Evolutionary conservation across 2,113 vertebrate species (phyloP), one percentile per base, ranked within the genome.

Genomic region (Tauraco erythrolophus): DNA sequence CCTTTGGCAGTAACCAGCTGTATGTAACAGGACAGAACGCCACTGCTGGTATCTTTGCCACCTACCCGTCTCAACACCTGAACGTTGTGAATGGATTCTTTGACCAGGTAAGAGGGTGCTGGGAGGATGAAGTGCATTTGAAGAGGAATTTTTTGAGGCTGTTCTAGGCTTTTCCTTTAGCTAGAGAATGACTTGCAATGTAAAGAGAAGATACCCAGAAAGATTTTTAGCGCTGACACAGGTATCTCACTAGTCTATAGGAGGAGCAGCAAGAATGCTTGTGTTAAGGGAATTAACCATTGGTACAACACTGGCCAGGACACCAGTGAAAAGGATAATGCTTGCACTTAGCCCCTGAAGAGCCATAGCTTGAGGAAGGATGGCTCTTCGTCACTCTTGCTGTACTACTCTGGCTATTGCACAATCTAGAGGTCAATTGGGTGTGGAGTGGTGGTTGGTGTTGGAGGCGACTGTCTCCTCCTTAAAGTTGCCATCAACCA

Each of bases 1-100:
- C 89, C 68, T 98, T 90, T 88, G 98, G 97, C 28, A 41, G 81
- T 25, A 98, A 98, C 37, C 87, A 91, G 16, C 98, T 99, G 33
- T 57, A 95, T 18, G 97, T 99, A 25, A 77, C 62, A 1, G 98
- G 98, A 11, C 13, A n/a, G 6, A 97, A 97, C 2, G 95, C 91
- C 82, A 99, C 99, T 10, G 99, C 99, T 53, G 99, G 99, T 28
- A 99, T 99, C 93, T 99, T 99, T 97, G 99, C 99, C 41, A 99
- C 99, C 10, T 99, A 99, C 53, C 99, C 99, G 1, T 98, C 96
- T 57, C 93, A 97, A 3, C 99, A 99, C 94, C 98, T 99, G 94
- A 98, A 99, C 3, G 14, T 98, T 48, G 70, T 99, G 86, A 99
- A 99, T 25, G 99, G 99, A 74, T 99, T 99, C 97, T 99, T 99